Conservation (phyloP, 2,888 invertebrate species). For the Criorhina ranunculi region DNA sequence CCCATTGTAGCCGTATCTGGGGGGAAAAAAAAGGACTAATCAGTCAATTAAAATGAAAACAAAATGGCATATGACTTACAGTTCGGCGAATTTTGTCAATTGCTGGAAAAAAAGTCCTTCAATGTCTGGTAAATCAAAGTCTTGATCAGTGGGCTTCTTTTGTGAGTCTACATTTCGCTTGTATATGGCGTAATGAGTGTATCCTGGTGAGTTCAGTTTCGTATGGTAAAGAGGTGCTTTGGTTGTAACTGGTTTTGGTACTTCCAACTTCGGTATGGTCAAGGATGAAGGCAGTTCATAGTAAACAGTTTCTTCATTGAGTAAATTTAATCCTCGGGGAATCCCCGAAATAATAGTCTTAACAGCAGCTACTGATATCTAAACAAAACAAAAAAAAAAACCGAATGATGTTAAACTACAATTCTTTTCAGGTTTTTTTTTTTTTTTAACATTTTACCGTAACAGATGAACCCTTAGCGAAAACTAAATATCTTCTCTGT, state of each 20-base stretch:
- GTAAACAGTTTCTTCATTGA: constrained; percentile 79
- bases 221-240: constrained; percentile 12
- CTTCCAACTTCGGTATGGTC: constrained; percentile 4
- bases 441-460: constrained; percentile 77
- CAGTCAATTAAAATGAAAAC: not conserved
- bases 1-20: constrained; percentile 80
- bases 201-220: not conserved
- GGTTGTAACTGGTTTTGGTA: constrained; percentile 14
- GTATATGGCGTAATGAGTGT: not conserved
- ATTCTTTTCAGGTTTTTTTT: not conserved
- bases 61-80: constrained; percentile 2
- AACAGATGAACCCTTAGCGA: constrained; percentile 80
- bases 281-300: constrained; percentile 80
- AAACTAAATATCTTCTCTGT: constrained; percentile 81
- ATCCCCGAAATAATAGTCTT: constrained; percentile 79
- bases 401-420: not conserved
- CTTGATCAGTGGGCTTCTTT: not conserved
- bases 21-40: not conserved
- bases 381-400: constrained; percentile 75
- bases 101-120: constrained; percentile 44
- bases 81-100: constrained; percentile 27
- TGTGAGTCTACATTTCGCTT: constrained; percentile 9
- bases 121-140: not conserved
- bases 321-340: constrained; percentile 80
- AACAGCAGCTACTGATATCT: constrained; percentile 76